Evolutionary conservation across 2,113 vertebrate genomes (phyloP), one percentile per base, ranked within the genome.

Genomic region (Pipra filicauda): DNA sequence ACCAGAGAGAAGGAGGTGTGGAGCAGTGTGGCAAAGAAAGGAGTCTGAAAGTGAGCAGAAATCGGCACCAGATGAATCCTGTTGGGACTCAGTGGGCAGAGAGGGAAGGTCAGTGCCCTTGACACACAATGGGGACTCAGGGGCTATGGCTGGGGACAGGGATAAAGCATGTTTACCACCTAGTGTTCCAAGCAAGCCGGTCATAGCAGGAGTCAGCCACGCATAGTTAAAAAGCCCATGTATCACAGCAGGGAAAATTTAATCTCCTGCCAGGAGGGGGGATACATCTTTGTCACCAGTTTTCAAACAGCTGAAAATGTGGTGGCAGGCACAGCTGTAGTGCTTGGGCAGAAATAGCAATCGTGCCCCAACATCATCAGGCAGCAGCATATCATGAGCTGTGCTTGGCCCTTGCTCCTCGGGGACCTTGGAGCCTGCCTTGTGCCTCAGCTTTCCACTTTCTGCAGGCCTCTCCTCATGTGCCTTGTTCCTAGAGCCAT

Each of bases 401-500:
- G 3, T 59, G 59, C 54, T 81, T 6, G 1, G 70, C 23, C n/a
- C 16, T 37, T 70, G 74, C 39, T 77, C 41, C 75, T 21, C 3
- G 1, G 58, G 39, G 75, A 48, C 49, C 23, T 80, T 24, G 12
- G 58, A 73, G 51, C 16, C 44, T 0, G 0, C 43, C 18, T 35
- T 26, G 19, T 2, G 3, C 39, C 85, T 85, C 88, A 22, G 43
- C 30, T 76, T 39, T 77, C 33, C 4, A 1, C 35, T 70, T 51
- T 58, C 75, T 75, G 44, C 0, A 0, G 61, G 44, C 37, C 22
- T 27, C 16, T 88, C 33, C 52, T 58, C 1, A 0, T 24, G 16
- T 30, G 35, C 69, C 41, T 78, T 70, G n/a, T 39, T 75, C 46
- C 0, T 2, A 20, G 71, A 14, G 49, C 62, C 21, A 5, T 64